These are phyloP conservation scores for Phrynocephalus guinanensis DNA, from an alignment of 2,797 vertebrate species.

Conservation along the genomic window DNA sequence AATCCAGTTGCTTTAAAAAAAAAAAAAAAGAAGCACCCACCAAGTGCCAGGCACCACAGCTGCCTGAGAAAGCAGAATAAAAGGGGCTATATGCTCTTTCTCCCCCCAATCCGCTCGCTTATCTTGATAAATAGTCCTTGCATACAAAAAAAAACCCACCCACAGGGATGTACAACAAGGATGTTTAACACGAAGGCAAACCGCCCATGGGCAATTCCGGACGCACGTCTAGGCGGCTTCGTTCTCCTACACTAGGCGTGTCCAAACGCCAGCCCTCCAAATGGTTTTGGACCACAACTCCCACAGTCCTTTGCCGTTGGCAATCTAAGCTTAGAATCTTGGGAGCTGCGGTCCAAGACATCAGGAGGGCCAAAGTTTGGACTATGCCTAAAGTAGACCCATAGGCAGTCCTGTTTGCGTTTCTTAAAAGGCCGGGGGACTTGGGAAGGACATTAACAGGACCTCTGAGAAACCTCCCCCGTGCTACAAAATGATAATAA, in stretches of 20 bases:
- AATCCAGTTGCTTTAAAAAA: not conserved
- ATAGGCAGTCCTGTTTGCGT: not conserved
- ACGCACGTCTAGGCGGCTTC: too few species aligned
- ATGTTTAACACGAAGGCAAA: not conserved
- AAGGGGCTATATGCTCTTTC: not conserved
- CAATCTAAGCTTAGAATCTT: too few species aligned
- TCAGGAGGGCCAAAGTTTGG: too few species aligned
- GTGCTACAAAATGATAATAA: not conserved
- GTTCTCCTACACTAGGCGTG: too few species aligned
- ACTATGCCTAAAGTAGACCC: too few species aligned
- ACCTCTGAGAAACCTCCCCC: not conserved
- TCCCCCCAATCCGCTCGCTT: not conserved
- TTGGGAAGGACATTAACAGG: too few species aligned
- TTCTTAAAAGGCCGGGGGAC: not conserved
- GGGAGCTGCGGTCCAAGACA: too few species aligned
- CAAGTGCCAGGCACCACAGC: not conserved
- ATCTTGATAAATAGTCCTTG: not conserved
- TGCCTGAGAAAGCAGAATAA: not conserved
- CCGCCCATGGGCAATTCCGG: not conserved
- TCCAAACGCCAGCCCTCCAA: too few species aligned
- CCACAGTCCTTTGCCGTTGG: too few species aligned
- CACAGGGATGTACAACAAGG: not conserved
- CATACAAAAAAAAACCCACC: not conserved
- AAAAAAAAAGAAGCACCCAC: not conserved
- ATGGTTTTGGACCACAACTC: too few species aligned